A percentile compares a stretch with the other conserved stretches of the same genome.
Conservation (phyloP, 2,113 vertebrate genomes). For the Calonectris borealis region DNA sequence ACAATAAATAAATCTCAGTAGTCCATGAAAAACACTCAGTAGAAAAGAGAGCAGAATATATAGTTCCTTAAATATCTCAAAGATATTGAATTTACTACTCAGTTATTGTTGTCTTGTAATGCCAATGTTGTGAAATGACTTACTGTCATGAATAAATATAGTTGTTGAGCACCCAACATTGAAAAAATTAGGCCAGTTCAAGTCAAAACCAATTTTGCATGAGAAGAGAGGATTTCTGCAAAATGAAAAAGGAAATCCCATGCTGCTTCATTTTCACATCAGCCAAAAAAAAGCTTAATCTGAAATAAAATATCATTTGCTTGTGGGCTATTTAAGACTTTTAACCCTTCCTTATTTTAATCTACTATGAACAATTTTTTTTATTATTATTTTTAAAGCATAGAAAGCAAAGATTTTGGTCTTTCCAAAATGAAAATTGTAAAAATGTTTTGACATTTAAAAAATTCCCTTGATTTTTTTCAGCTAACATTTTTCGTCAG, state of each 20-base stretch:
- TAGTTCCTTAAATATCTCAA: background rate
- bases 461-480: background rate
- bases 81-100: background rate
- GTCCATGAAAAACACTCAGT: background rate
- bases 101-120: background rate
- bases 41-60: background rate
- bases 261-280: background rate
- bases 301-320: background rate
- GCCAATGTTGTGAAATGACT: background rate
- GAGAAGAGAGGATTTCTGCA: background rate
- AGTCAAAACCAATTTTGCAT: background rate
- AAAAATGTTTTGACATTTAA: background rate
- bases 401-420: background rate
- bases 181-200: background rate
- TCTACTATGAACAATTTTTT: background rate
- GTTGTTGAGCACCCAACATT: background rate
- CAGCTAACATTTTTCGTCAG: background rate
- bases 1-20: background rate
- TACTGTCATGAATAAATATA: background rate
- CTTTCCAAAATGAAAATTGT: background rate
- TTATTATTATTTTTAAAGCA: background rate
- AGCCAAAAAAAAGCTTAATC: background rate
- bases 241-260: background rate
- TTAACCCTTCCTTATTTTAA: background rate
- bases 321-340: background rate